Evolutionary conservation across 1,140 invertebrate genomes (phyloP).

Genomic region (Pissodes strobi): DNA sequence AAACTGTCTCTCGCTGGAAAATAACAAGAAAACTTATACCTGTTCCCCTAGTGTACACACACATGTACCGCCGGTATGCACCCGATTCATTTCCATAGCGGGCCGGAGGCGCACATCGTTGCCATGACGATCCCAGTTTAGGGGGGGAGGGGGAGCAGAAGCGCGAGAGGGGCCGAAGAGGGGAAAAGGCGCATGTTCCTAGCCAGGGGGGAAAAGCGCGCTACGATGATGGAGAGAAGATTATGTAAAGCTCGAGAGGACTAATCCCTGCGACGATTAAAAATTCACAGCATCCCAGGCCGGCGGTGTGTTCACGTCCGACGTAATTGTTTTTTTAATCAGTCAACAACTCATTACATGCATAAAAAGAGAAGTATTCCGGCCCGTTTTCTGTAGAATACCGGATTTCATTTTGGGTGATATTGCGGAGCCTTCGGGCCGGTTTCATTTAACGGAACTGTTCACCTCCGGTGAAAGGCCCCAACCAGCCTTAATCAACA

Average conservation of each 20-base stretch:
- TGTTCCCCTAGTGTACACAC: slow-evolving; percentile 15
- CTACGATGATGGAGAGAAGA: slow-evolving; percentile 32
- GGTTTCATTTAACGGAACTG: slow-evolving; percentile 22
- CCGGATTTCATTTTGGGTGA: slow-evolving; percentile 1
- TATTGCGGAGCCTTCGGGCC: neutral
- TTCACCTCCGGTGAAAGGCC: neutral
- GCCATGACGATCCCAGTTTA: slow-evolving; percentile 7
- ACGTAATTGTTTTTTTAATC: slow-evolving; percentile 38
- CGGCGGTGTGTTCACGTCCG: slow-evolving; percentile 28
- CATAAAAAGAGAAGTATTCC: slow-evolving; percentile 3
- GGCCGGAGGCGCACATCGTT: slow-evolving; percentile 22
- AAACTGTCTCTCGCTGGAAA: neutral
- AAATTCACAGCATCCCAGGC: slow-evolving; percentile 27
- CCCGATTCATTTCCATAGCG: slow-evolving; percentile 33
- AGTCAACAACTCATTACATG: slow-evolving; percentile 36
- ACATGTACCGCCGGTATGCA: slow-evolving; percentile 20
- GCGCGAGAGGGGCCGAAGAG: neutral
- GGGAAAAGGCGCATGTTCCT: slow-evolving; percentile 30
- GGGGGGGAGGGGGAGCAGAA: neutral
- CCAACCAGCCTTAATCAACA: too few species aligned
- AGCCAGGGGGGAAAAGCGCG: neutral
- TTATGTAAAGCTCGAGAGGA: slow-evolving; percentile 34
- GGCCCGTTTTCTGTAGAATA: neutral
- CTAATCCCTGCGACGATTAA: slow-evolving; percentile 34
- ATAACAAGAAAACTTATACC: slow-evolving; percentile 26